Percentiles rank a stretch among this genome's conserved stretches.
Evolutionary conservation across 2,113 vertebrate genomes (phyloP).

Genomic region (Phrynosoma platyrhinos): DNA sequence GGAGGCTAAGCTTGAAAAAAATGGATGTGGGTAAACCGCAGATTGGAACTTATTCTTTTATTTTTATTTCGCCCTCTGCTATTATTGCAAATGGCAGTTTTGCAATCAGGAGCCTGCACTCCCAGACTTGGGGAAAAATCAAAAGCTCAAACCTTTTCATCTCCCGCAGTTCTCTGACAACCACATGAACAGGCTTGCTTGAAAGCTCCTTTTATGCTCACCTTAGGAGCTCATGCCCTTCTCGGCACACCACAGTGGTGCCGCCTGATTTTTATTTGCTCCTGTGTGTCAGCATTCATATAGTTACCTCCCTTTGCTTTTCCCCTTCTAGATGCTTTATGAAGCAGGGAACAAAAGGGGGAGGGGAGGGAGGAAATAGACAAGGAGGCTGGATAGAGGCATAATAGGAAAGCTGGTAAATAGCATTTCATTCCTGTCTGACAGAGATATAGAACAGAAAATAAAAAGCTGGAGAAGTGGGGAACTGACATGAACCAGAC

Average conservation of each 20-base stretch:
- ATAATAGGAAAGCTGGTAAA: background rate
- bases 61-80: background rate
- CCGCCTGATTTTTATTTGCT: slow-evolving; percentile 44
- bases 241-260: slow-evolving; percentile 22
- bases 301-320: slow-evolving; percentile 54
- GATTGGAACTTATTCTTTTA: background rate
- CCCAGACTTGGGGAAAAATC: slow-evolving; percentile 7
- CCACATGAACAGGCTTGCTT: slow-evolving; percentile 29
- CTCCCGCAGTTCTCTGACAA: slow-evolving; percentile 34
- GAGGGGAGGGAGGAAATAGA: background rate
- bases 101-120: slow-evolving; percentile 14
- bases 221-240: slow-evolving; percentile 53
- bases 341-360: slow-evolving; percentile 31
- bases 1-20: slow-evolving; percentile 18
- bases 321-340: slow-evolving; percentile 30
- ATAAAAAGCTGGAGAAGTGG: slow-evolving; percentile 48
- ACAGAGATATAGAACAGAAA: background rate
- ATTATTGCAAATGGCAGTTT: slow-evolving; percentile 19
- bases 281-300: slow-evolving; percentile 16
- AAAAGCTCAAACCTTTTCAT: slow-evolving; percentile 36
- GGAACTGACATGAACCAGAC: background rate
- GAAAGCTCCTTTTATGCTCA: slow-evolving; percentile 52
- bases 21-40: slow-evolving; percentile 21
- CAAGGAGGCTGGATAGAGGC: background rate
- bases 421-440: background rate